Base-by-base conservation (phyloP, 2,888 invertebrate species). In the Coremacera marginata region DNA sequence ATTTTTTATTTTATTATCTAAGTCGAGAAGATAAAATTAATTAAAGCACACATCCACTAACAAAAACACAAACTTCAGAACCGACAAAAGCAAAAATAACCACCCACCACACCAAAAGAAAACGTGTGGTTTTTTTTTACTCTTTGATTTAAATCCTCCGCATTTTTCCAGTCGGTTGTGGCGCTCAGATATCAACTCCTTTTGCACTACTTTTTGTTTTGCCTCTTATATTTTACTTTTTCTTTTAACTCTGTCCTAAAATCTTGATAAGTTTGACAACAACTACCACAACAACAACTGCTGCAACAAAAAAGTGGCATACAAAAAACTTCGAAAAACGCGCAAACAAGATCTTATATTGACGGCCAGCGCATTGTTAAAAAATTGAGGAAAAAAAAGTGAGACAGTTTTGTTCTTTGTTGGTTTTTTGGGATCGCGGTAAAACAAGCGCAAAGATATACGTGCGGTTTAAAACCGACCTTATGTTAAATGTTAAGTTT, bases 311-410 rank as follows among this genome's bases (percentile, higher is more conserved):
- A 27, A 44, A n/a, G 7, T 67, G 27, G 70, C 70, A 63, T 63
- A 77, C 74, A 77, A 77, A 81, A 79, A 79, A 80, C 78, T 79
- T 78, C 74, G 78, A 74, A 77, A 78, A 79, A 80, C 71, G 77
- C 75, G 75, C 74, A 5, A 76, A 75, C 79, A 62, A 74, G 49
- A 78, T 75, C 25, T 78, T 79, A 79, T 81, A 81, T 74, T 70
- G 74, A 77, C 73, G 71, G 52, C 70, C 70, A 77, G n/a, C 73
- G 27, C 73, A 49, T 34, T 49, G 72, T 37, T 51, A 44, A 19
- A 34, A 71, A 63, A 75, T 72, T 77, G 73, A 78, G 78, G 80
- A 22, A 71, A 71, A 11, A 60, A 44, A 49, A 72, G 9, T 44
- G n/a, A 60, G 44, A 22, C 67, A 49, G 44, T 44, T 44, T 44